Evolutionary conservation across 2,797 vertebrate species (phyloP).

Genomic region (Rhodeus uyekii): DNA sequence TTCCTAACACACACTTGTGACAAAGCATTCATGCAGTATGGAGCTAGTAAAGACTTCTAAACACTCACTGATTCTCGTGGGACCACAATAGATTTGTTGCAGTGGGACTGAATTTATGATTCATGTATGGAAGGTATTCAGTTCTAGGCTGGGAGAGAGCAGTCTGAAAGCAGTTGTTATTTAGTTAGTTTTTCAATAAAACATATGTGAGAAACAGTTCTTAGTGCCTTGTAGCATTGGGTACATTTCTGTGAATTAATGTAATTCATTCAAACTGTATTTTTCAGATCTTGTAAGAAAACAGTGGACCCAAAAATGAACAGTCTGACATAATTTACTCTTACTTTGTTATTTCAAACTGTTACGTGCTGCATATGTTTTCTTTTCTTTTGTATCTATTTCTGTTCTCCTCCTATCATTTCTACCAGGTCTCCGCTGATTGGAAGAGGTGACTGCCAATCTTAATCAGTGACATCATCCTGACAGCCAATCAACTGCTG

Average conservation of each 20-base stretch:
- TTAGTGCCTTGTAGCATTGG: background rate
- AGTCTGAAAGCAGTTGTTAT: constrained; percentile 9
- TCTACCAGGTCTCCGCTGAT: too few species aligned
- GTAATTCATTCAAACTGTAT: background rate
- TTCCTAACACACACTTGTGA: background rate
- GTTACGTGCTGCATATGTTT: too few species aligned
- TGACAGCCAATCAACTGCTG: too few species aligned
- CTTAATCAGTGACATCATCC: too few species aligned
- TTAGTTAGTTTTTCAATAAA: constrained; percentile 1
- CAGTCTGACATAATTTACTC: background rate
- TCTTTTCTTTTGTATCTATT: too few species aligned
- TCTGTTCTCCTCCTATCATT: too few species aligned
- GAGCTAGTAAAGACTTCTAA: background rate
- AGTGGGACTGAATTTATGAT: background rate
- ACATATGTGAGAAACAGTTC: background rate
- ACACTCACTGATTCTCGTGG: background rate
- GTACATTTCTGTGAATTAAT: background rate
- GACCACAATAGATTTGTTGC: background rate
- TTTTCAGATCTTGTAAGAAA: background rate
- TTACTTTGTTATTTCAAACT: too few species aligned
- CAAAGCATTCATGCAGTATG: background rate
- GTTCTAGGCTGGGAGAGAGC: background rate
- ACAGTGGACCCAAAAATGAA: background rate
- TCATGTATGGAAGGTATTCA: background rate
- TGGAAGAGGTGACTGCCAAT: too few species aligned